Conservation (phyloP, 2,888 invertebrate species). For the Conus canariensis region DNA sequence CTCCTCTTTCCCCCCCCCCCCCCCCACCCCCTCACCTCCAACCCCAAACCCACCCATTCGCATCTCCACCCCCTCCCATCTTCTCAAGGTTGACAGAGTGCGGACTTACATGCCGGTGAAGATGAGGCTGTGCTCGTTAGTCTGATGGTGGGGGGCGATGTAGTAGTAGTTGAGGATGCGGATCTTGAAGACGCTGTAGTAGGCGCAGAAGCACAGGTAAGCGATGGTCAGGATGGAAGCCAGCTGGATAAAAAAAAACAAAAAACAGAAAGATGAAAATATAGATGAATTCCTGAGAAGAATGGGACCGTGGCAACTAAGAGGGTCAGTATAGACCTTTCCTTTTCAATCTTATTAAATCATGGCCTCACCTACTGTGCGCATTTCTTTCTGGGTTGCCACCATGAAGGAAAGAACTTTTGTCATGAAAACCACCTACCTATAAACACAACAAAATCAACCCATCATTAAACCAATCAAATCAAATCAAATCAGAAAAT, state of each 20-base stretch:
- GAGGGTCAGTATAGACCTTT: too few species aligned
- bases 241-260: conserved; percentile 83
- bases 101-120: conserved; percentile 94
- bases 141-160: conserved; percentile 97
- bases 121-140: conserved; percentile 98
- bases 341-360: not conserved
- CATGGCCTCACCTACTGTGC: not conserved
- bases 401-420: too few species aligned
- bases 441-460: not conserved
- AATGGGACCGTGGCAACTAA: not conserved
- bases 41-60: too few species aligned
- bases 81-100: too few species aligned
- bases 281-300: not conserved
- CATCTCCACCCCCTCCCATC: too few species aligned
- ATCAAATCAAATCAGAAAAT: too few species aligned
- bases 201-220: conserved; percentile 98
- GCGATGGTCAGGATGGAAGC: conserved; percentile 94
- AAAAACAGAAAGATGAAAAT: not conserved
- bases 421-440: not conserved
- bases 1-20: too few species aligned
- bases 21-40: too few species aligned
- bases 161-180: conserved; percentile 97
- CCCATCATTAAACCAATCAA: too few species aligned
- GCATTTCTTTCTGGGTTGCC: too few species aligned
- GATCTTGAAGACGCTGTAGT: conserved; percentile 97